Base-by-base conservation (phyloP, 2,113 vertebrate genomes). In the Paramisgurnus dabryanus region DNA sequence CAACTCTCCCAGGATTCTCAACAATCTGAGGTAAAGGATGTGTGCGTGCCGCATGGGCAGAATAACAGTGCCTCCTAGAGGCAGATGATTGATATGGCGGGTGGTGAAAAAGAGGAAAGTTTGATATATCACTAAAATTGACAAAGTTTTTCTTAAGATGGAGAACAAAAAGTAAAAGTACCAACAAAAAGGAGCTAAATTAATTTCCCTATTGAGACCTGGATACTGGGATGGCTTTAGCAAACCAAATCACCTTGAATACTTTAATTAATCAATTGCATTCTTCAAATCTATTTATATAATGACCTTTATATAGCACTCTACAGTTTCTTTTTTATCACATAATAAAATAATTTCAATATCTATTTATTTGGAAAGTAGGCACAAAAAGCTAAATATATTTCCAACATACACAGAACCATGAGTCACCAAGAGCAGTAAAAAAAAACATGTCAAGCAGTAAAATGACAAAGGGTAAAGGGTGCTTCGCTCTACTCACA, bases 401-500 rank as follows among this genome's bases (percentile, higher is more conserved):
- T 2, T 34, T 34, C 27, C 27, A 34, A 34, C 27, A 34, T 34
- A 34, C 27, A 34, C 27, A 34, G 27, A 34, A 34, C 1, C 27
- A 34, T 47, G 7, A 47, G 7, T 47, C 7, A 7, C 5, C 7
- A 47, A 47, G 45, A 57, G 17, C 13, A n/a, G 15, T 17, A n/a
- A 17, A 55, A 15, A 15, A 13, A 2, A 15, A n/a, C 53, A 57
- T 15, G 3, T 15, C 15, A 6, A 57, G 6, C 53, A 17, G 53
- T 57, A 17, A 6, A 15, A 6, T 17, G 6, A 57, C 13, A 6
- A n/a, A 57, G 17, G 13, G 15, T 17, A 5, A 17, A 17, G 6
- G 17, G 13, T 15, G 15, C 45, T 47, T 34, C 27, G 49, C 9
- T 65, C 40, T 34, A 93, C 96, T 96, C 89, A 99, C 98, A 83